phyloP scores from a whole-genome alignment of 2,888 invertebrate species.

The Cephalotes varians region DNA sequence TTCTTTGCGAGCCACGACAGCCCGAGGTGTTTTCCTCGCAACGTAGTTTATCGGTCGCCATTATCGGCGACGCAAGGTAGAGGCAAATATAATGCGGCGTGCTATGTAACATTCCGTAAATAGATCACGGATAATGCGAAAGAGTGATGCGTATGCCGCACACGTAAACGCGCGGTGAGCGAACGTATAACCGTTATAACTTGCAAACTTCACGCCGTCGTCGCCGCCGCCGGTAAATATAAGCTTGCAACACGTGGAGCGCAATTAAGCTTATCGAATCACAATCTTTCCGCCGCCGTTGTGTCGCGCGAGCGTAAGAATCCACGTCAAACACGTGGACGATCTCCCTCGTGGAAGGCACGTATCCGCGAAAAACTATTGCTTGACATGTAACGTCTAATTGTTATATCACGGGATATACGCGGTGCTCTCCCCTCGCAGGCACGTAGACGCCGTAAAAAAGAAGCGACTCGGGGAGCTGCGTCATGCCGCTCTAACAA shows the following conservation, averaged over 20 bases:
- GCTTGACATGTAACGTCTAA: background rate
- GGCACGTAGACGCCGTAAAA: background rate
- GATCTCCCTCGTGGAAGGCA: background rate
- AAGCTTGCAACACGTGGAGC: slow-evolving; percentile 35
- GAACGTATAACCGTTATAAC: slow-evolving; percentile 41
- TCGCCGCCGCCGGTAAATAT: slow-evolving; percentile 31
- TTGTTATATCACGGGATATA: background rate
- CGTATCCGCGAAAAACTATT: slow-evolving; percentile 31
- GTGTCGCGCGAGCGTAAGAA: slow-evolving; percentile 3
- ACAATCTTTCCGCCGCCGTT: slow-evolving; percentile 35
- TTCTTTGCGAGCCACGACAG: slow-evolving; percentile 18
- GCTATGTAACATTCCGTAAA: slow-evolving; percentile 52
- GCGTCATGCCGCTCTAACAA: slow-evolving; percentile 36
- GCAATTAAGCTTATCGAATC: slow-evolving; percentile 48
- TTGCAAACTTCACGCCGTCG: slow-evolving; percentile 35
- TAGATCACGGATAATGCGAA: slow-evolving; percentile 51
- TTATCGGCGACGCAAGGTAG: slow-evolving; percentile 31
- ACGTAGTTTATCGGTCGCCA: slow-evolving; percentile 44
- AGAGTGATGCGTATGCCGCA: slow-evolving; percentile 42
- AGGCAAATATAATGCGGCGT: slow-evolving; percentile 51
- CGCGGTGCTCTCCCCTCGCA: background rate
- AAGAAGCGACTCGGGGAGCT: slow-evolving; percentile 2
- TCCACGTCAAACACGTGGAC: slow-evolving; percentile 32
- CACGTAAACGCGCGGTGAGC: slow-evolving; percentile 25
- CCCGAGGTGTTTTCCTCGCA: slow-evolving; percentile 40